These are phyloP conservation scores for Drosophila aff. DNA, from an alignment of 1,140 invertebrate genomes.

Conservation along the genomic window DNA sequence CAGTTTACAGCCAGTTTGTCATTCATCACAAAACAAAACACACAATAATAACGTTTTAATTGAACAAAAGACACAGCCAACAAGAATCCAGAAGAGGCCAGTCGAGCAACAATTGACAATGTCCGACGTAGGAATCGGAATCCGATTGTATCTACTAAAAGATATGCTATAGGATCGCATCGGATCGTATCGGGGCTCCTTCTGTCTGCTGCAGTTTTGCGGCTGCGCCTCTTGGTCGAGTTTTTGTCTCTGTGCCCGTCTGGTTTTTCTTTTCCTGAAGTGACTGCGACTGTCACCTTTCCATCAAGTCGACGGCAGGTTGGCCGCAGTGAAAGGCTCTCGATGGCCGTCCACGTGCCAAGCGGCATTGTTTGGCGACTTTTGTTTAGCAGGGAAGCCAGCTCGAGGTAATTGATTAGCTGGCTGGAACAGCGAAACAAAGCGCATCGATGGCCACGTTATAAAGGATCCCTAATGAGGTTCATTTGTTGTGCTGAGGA, in stretches of 20 bases:
- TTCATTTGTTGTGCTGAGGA: conserved; percentile 14
- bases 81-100: conserved; percentile 41
- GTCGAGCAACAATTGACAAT: conserved; percentile 71
- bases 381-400: conserved; percentile 31
- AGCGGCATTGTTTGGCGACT: conserved; percentile 60
- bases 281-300: conserved; percentile 76
- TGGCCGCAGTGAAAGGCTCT: conserved; percentile 67
- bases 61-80: conserved; percentile 70
- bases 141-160: conserved; percentile 22
- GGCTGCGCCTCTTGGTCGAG: conserved; percentile 43
- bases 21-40: conserved; percentile 52
- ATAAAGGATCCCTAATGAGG: conserved; percentile 35
- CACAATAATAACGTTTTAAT: conserved; percentile 82
- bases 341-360: conserved; percentile 70
- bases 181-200: conserved; percentile 16
- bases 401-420: conserved; percentile 72
- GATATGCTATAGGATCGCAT: conserved; percentile 17
- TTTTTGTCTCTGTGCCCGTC: conserved; percentile 21
- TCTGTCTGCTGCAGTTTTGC: conserved; percentile 48
- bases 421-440: conserved; percentile 33
- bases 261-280: conserved; percentile 31
- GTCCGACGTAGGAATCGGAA: conserved; percentile 37
- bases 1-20: conserved; percentile 58
- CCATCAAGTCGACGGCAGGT: conserved; percentile 66
- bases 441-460: conserved; percentile 35